Percentiles rank a stretch among this genome's conserved stretches.
Conservation (phyloP, 1,140 invertebrate genomes). For the Zaprionus lachaisei region DNA sequence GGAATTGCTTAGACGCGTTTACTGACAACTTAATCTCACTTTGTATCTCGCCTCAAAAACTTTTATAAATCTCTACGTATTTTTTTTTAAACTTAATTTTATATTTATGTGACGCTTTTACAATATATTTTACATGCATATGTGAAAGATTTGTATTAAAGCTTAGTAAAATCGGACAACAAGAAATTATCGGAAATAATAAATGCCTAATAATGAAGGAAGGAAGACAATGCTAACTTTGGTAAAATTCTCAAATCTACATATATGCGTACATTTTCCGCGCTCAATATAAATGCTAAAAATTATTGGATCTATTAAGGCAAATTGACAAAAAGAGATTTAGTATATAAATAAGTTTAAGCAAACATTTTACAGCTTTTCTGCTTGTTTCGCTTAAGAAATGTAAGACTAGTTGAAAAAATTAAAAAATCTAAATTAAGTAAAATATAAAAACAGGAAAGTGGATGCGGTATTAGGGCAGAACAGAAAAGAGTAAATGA, state of each 20-base stretch:
- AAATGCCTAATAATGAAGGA: slow-evolving; percentile 33
- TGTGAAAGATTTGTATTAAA: slow-evolving; percentile 71
- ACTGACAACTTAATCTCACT: slow-evolving; percentile 55
- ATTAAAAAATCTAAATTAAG: slow-evolving; percentile 64
- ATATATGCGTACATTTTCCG: slow-evolving; percentile 74
- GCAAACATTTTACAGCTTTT: slow-evolving; percentile 83
- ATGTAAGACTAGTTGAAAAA: slow-evolving; percentile 80
- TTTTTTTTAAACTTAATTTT: slow-evolving; percentile 73
- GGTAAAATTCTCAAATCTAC: slow-evolving; percentile 75
- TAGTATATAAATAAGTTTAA: slow-evolving; percentile 67
- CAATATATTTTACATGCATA: slow-evolving; percentile 68
- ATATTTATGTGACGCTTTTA: slow-evolving; percentile 77
- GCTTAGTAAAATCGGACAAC: slow-evolving; percentile 54
- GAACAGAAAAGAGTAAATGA: slow-evolving; percentile 32
- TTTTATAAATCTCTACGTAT: slow-evolving; percentile 72
- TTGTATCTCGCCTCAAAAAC: slow-evolving; percentile 63
- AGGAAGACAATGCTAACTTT: slow-evolving; percentile 59
- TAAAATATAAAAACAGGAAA: slow-evolving; percentile 54
- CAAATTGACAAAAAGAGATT: slow-evolving; percentile 33
- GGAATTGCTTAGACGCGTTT: slow-evolving; percentile 47
- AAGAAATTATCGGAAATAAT: slow-evolving; percentile 36
- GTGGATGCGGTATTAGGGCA: slow-evolving; percentile 29
- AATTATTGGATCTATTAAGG: slow-evolving; percentile 65
- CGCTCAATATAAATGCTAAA: slow-evolving; percentile 72
- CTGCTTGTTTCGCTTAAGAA: slow-evolving; percentile 83